Conservation (phyloP, 2,113 vertebrate species). For the Meriones unguiculatus region DNA sequence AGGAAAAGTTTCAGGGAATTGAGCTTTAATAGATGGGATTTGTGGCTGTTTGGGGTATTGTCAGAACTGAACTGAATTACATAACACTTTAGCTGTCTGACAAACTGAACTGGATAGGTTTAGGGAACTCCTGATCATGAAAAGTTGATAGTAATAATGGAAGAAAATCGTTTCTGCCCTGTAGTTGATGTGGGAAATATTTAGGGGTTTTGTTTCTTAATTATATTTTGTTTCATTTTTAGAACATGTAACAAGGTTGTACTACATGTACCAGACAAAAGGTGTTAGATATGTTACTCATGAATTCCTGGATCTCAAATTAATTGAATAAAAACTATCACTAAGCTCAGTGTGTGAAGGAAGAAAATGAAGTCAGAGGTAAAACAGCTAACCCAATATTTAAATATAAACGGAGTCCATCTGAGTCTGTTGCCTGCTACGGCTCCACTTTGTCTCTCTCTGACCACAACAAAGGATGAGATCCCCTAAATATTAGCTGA, state of each 20-base stretch:
- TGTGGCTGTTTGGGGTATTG: background rate
- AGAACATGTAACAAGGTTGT: background rate
- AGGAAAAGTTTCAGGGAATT: background rate
- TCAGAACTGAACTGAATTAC: background rate
- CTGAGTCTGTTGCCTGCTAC: background rate
- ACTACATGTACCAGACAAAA: background rate
- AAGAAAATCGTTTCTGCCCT: background rate
- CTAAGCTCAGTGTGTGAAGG: background rate
- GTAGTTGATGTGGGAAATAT: background rate
- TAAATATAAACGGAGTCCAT: background rate
- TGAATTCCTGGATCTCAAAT: background rate
- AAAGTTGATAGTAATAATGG: background rate
- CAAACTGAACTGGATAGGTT: background rate
- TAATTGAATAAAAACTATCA: background rate
- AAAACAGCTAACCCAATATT: background rate
- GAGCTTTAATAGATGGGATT: background rate
- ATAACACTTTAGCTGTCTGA: background rate
- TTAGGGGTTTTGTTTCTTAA: background rate
- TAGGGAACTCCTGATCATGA: background rate
- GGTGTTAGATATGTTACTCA: background rate
- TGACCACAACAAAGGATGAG: background rate
- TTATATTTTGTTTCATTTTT: background rate
- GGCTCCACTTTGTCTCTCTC: background rate
- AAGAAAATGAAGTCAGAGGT: slow-evolving; percentile 39
- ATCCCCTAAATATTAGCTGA: background rate